Evolutionary conservation across 2,113 vertebrate species (phyloP), one percentile per base, ranked within the genome.

Genomic region (Xiphophorus hellerii): DNA sequence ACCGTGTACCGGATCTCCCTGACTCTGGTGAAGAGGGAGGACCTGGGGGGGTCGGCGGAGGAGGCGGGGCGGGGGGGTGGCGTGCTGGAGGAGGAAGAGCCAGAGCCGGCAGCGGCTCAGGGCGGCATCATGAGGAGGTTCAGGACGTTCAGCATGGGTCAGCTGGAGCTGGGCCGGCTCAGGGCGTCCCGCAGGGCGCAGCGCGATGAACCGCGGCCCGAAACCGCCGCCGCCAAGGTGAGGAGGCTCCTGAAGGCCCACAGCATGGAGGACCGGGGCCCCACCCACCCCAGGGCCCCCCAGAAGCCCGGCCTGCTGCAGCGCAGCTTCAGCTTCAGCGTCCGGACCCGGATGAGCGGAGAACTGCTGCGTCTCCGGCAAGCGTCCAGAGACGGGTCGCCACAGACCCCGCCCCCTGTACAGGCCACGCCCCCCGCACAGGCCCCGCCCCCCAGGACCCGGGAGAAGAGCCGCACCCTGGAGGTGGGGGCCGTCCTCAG

Each of bases 1-100:
- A 98, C 96, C 0, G 96, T 98, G 1, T 97, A 98, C 91, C 93
- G 96, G 88, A 99, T 99, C 93, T 98, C 97, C 20, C 95, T 98
- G 83, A 98, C 97, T 39, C 89, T 98, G 88, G 97, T 99, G 85
- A 96, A 98, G 87, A 96, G 96, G 86, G 97, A 98, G 90, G 94
- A 84, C 65, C 76, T 94, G 82, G 91, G 95, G n/a, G 90, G 85
- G 0, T 22, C 76, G 12, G n/a, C 54, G 27, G 30, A 87, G 2
- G 28, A 75, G 15, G 20, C 4, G 44, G 15, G 5, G 17, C 44
- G 17, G 17, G 17, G 17, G 17, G 17, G 44, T 0, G 14, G 17
- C 5, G 67, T 92, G 69, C 84, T 95, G 82, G 95, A 94, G 61
- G 95, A 95, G 82, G 96, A 92, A 62, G 91, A 93, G 4, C 92